These are phyloP conservation scores for Caenorhabditis angaria DNA, from an alignment of 2,888 invertebrate genomes.

Conservation along the genomic window DNA sequence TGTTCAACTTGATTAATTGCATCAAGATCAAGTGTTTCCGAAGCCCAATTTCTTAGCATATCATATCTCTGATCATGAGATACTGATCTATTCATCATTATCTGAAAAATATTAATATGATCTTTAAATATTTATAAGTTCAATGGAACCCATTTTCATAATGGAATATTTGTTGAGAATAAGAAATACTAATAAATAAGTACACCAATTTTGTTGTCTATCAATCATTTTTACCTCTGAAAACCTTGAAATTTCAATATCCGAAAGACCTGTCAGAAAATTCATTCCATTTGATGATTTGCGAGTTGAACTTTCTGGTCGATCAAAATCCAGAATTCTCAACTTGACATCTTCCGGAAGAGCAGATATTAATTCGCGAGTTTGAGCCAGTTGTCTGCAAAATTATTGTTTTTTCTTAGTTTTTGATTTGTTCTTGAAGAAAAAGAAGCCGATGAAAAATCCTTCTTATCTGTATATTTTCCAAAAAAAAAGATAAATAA, in stretches of 20 bases:
- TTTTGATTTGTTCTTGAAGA: too few relatives aligned
- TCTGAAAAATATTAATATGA: constrained; percentile 16
- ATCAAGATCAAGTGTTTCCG: constrained; percentile 33
- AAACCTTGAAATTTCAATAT: constrained; percentile 25
- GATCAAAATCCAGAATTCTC: constrained; percentile 37
- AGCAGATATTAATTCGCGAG: constrained; percentile 32
- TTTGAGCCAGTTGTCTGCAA: constrained; percentile 45
- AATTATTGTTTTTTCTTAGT: too few relatives aligned
- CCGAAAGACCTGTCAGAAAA: constrained; percentile 34
- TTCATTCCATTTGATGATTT: constrained; percentile 20
- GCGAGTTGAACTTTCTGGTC: constrained; percentile 9
- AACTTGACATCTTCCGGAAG: constrained; percentile 42
- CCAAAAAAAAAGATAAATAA: too few relatives aligned
- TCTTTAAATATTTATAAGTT: not conserved
- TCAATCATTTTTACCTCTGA: constrained; percentile 16
- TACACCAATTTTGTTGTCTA: not conserved
- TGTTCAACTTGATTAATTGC: constrained; percentile 44
- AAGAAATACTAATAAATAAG: too few relatives aligned
- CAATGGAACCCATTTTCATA: too few relatives aligned
- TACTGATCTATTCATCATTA: constrained; percentile 38
- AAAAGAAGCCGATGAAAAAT: too few relatives aligned
- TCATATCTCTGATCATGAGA: constrained; percentile 31
- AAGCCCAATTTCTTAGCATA: constrained; percentile 34
- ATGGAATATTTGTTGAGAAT: too few relatives aligned
- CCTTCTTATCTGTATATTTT: too few relatives aligned